These are phyloP conservation scores for Melanostigma gelatinosum DNA, from an alignment of 2,113 vertebrate species.

Conservation along the genomic window DNA sequence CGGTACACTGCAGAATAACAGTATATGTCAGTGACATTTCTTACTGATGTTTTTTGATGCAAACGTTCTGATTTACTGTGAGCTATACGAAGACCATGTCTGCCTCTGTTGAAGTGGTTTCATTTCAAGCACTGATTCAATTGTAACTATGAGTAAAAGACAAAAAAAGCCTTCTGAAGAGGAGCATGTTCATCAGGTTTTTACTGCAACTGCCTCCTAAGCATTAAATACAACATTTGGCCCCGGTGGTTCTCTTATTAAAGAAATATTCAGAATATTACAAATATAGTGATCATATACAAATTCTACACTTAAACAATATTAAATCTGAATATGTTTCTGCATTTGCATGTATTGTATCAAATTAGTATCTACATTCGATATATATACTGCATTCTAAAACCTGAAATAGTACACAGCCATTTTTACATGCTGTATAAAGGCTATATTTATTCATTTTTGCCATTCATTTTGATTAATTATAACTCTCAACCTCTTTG, in stretches of 20 bases:
- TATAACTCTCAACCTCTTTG: too few species aligned
- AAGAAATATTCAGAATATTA: neutral
- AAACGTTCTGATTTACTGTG: neutral
- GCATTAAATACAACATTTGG: neutral
- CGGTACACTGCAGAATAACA: slow-evolving; percentile 29
- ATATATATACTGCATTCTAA: neutral
- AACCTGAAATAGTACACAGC: neutral
- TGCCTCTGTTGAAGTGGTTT: neutral
- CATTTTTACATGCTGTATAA: neutral
- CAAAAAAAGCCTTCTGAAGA: neutral
- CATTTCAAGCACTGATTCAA: neutral
- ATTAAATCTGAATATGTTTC: neutral
- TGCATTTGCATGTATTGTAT: neutral
- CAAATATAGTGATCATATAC: neutral
- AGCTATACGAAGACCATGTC: neutral
- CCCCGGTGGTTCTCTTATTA: neutral
- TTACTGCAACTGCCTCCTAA: neutral
- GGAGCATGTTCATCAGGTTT: neutral
- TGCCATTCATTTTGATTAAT: too few species aligned
- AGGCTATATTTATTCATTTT: neutral
- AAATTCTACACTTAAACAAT: neutral
- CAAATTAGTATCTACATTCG: neutral
- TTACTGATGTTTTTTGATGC: neutral
- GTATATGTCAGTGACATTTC: slow-evolving; percentile 25
- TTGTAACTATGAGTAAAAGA: neutral